Evolutionary conservation across 1,140 invertebrate genomes (phyloP).

Genomic region (Drosophila sproati): DNA sequence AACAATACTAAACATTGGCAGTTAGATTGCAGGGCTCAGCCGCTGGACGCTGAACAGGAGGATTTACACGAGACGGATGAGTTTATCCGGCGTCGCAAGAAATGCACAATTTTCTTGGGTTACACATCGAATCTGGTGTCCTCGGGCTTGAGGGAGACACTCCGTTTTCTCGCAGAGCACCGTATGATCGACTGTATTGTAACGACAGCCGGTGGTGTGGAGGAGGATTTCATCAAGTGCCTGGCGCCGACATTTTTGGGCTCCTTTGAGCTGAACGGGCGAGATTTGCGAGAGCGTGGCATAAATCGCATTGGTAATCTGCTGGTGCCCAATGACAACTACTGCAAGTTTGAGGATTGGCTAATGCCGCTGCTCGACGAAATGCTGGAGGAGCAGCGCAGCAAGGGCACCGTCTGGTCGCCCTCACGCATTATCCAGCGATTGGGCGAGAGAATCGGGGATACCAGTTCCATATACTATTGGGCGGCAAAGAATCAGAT

Average conservation of each 20-base stretch:
- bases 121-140: conserved; percentile 99
- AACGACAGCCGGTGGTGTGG: conserved; percentile 98
- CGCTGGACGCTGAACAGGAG: conserved; percentile 88
- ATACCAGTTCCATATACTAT: conserved; percentile 97
- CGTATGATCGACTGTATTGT: conserved; percentile 96
- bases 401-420: conserved; percentile 92
- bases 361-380: conserved; percentile 96
- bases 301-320: conserved; percentile 99
- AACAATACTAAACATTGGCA: conserved; percentile 46
- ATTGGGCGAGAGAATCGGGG: conserved; percentile 95
- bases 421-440: conserved; percentile 94
- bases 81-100: conserved; percentile 91
- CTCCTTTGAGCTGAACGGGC: conserved; percentile 92
- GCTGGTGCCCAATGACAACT: conserved; percentile 99
- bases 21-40: conserved; percentile 87
- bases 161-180: conserved; percentile 95
- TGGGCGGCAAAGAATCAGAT: conserved; percentile 99
- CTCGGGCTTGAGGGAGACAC: conserved; percentile 96
- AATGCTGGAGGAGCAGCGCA: conserved; percentile 95
- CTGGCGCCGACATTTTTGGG: conserved; percentile 95
- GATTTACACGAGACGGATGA: conserved; percentile 91
- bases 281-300: conserved; percentile 92
- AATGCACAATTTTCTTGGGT: conserved; percentile 98
- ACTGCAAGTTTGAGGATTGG: conserved; percentile 99
- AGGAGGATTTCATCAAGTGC: conserved; percentile 99